These are phyloP conservation scores for Antedon mediterranea DNA, from an alignment of 53 echinoderm and acorn worm genomes.

Conservation along the genomic window DNA sequence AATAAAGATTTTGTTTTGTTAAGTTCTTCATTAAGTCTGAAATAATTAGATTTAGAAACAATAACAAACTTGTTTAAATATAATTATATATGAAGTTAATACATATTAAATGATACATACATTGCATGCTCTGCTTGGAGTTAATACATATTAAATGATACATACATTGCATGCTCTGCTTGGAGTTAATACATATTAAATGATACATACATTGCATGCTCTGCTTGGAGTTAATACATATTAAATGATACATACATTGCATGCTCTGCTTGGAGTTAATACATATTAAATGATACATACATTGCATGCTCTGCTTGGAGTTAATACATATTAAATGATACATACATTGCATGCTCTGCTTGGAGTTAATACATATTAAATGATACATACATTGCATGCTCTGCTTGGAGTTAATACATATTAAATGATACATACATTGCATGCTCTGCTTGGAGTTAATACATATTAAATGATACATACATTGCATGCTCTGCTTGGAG, in stretches of 20 bases:
- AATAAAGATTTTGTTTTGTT: slow-evolving; percentile 12
- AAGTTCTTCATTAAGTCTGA: slow-evolving; percentile 12
- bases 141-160: no score
- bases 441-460: slow-evolving; percentile 29
- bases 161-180: slow-evolving; percentile 27
- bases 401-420: slow-evolving; percentile 30
- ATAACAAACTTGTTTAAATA: no score
- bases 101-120: no score
- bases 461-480: slow-evolving; percentile 28
- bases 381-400: slow-evolving; percentile 24
- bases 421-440: slow-evolving; percentile 22
- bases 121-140: no score
- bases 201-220: slow-evolving; percentile 24
- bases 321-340: no score
- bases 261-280: slow-evolving; percentile 29
- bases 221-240: slow-evolving; percentile 30
- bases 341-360: slow-evolving; percentile 27
- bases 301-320: slow-evolving; percentile 23
- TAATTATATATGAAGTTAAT: no score
- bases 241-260: slow-evolving; percentile 22
- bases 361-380: no score
- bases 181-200: no score
- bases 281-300: slow-evolving; percentile 28
- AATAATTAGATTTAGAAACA: background rate
- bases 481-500: slow-evolving; percentile 23